A percentile compares a stretch with the other conserved stretches of the same genome.
phyloP scores from a whole-genome alignment of 2,113 vertebrate species.

The Neolamprologus caudopunctatus region DNA sequence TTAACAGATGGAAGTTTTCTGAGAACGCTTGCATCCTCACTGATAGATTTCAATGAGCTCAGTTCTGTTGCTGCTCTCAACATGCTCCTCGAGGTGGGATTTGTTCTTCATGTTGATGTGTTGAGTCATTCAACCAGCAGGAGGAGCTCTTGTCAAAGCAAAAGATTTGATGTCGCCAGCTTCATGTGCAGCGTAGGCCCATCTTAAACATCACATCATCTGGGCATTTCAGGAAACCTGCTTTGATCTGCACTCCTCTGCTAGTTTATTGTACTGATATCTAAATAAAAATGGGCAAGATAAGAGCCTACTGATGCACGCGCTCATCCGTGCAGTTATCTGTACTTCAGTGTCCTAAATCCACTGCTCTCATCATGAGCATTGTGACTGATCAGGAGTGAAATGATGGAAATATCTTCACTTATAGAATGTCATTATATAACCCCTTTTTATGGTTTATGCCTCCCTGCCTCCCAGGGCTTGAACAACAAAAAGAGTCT shows the following conservation, averaged over 20 bases:
- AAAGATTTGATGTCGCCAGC: not conserved
- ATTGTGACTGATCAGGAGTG: constrained; percentile 37
- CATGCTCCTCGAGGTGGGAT: constrained; percentile 90
- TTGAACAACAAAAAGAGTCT: constrained; percentile 97
- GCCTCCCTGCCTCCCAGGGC: constrained; percentile 72
- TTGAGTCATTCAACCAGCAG: constrained; percentile 52
- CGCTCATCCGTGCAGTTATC: not conserved
- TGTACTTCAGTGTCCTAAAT: constrained; percentile 9
- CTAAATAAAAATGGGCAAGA: not conserved
- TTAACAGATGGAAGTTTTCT: constrained; percentile 89
- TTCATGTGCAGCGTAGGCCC: not conserved
- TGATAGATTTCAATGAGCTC: constrained; percentile 96
- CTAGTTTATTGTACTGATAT: constrained; percentile 11
- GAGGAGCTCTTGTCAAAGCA: constrained; percentile 61
- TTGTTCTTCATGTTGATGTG: not conserved
- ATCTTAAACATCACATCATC: constrained; percentile 15
- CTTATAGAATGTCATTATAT: constrained; percentile 37
- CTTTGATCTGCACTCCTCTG: not conserved
- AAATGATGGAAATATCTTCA: constrained; percentile 42
- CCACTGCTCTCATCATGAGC: not conserved
- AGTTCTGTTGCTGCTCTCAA: constrained; percentile 93
- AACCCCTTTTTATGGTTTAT: constrained; percentile 33
- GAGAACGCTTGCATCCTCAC: constrained; percentile 83
- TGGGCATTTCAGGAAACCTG: not conserved
- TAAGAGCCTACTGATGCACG: not conserved